A percentile compares a stretch with the other conserved stretches of the same genome.
Conservation (phyloP, 1,140 invertebrate species). For the Drosophila cardini region DNA sequence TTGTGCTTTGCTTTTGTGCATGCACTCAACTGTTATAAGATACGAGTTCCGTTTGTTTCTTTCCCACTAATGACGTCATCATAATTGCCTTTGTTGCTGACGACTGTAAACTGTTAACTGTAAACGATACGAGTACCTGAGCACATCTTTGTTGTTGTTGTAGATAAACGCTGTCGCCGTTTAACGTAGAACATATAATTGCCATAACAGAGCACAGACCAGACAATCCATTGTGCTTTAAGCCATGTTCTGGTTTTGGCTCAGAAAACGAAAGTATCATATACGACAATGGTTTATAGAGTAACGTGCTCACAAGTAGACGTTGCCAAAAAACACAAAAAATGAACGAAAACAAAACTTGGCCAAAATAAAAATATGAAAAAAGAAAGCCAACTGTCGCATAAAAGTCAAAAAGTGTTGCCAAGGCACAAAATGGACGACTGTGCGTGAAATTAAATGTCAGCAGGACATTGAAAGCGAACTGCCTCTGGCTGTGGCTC, state of each 20-base stretch:
- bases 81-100: slow-evolving; percentile 72
- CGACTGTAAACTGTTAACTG: slow-evolving; percentile 56
- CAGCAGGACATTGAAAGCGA: slow-evolving; percentile 78
- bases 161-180: slow-evolving; percentile 66
- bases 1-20: slow-evolving; percentile 20
- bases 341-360: slow-evolving; percentile 2
- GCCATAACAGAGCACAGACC: slow-evolving; percentile 38
- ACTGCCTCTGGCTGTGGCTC: slow-evolving; percentile 20
- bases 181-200: slow-evolving; percentile 70
- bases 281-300: slow-evolving; percentile 18
- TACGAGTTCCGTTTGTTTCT: slow-evolving; percentile 24
- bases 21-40: slow-evolving; percentile 50
- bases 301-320: slow-evolving; percentile 28
- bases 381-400: slow-evolving; percentile 33
- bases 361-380: slow-evolving; percentile 10
- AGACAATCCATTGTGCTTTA: background rate
- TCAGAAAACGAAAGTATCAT: slow-evolving; percentile 33
- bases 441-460: slow-evolving; percentile 83
- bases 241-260: background rate
- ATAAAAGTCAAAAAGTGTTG: slow-evolving; percentile 81
- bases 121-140: slow-evolving; percentile 66
- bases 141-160: slow-evolving; percentile 58
- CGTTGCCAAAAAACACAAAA: slow-evolving; percentile 25
- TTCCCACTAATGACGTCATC: slow-evolving; percentile 66
- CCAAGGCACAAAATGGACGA: slow-evolving; percentile 81